These are phyloP conservation scores for Ophioninae sp. DNA, from an alignment of 2,888 invertebrate genomes.

Conservation along the genomic window DNA sequence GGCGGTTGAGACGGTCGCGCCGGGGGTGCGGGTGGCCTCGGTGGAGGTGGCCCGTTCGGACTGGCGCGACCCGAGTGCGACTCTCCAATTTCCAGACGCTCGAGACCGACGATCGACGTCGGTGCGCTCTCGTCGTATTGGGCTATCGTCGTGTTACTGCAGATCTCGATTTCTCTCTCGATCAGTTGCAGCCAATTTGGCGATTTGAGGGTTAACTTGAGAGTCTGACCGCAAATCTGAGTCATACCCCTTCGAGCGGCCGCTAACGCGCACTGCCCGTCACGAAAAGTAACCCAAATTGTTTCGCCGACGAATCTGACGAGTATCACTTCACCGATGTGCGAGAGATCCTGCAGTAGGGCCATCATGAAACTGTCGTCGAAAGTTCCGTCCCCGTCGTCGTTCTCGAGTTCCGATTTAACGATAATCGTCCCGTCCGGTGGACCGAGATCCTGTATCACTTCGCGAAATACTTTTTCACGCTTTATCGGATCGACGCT, in stretches of 20 bases:
- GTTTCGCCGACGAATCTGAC: slow-evolving; percentile 94
- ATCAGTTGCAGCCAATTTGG: slow-evolving; percentile 92
- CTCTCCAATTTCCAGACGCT: slow-evolving; percentile 81
- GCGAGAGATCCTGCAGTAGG: slow-evolving; percentile 90
- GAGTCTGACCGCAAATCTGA: slow-evolving; percentile 85
- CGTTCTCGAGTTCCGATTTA: slow-evolving; percentile 82
- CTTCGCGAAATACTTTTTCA: slow-evolving; percentile 91
- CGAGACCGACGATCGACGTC: slow-evolving; percentile 73
- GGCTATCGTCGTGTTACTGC: slow-evolving; percentile 92
- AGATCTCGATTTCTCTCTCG: slow-evolving; percentile 91
- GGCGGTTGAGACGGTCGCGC: slow-evolving; percentile 77
- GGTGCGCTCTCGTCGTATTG: slow-evolving; percentile 82
- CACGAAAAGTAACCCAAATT: slow-evolving; percentile 95
- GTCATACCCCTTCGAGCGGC: slow-evolving; percentile 84
- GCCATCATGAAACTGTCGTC: slow-evolving; percentile 91
- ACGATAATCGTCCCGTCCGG: slow-evolving; percentile 97
- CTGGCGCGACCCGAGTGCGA: slow-evolving; percentile 84
- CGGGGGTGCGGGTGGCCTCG: slow-evolving; percentile 81
- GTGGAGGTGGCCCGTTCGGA: slow-evolving; percentile 82
- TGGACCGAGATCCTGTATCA: slow-evolving; percentile 94
- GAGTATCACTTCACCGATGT: slow-evolving; percentile 94
- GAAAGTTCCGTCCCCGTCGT: slow-evolving; percentile 84
- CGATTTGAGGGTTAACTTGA: slow-evolving; percentile 90
- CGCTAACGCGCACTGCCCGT: slow-evolving; percentile 93
- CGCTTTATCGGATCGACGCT: slow-evolving; percentile 90